These are phyloP conservation scores for Priocnemis perturbator DNA, from an alignment of 2,888 invertebrate genomes.

Conservation along the genomic window DNA sequence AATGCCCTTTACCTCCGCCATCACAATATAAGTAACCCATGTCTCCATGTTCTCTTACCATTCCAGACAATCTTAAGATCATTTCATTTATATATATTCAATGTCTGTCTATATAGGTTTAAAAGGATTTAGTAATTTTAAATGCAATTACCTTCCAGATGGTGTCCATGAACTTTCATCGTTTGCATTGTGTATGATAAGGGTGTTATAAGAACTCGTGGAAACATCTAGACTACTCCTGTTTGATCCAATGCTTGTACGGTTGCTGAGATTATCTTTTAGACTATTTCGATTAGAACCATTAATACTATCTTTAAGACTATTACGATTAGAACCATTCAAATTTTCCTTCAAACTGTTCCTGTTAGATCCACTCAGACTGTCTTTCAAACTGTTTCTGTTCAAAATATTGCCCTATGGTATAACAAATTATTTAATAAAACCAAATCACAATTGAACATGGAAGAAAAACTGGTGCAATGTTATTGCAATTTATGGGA, in stretches of 20 bases:
- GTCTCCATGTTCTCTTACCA: constrained; percentile 72
- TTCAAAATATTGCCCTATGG: constrained; percentile 70
- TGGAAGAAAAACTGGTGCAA: background rate
- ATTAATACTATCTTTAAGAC: constrained; percentile 73
- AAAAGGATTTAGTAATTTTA: constrained; percentile 8
- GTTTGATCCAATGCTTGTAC: constrained; percentile 82
- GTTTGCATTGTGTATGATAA: constrained; percentile 87
- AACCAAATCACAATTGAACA: constrained; percentile 21
- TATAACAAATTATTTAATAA: constrained; percentile 35
- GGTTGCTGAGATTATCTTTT: constrained; percentile 80
- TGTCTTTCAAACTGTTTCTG: constrained; percentile 72
- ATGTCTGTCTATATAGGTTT: background rate
- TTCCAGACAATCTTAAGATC: constrained; percentile 65
- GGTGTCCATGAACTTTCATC: constrained; percentile 84
- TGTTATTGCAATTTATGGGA: too few relatives aligned
- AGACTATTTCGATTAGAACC: constrained; percentile 75
- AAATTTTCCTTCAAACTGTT: constrained; percentile 72
- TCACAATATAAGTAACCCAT: constrained; percentile 72
- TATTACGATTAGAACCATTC: constrained; percentile 72
- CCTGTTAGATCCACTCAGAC: constrained; percentile 70
- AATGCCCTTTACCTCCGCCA: constrained; percentile 71
- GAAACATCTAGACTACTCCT: constrained; percentile 84
- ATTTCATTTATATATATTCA: constrained; percentile 6
- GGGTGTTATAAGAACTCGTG: constrained; percentile 88
- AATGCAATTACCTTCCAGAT: constrained; percentile 72